Evolutionary conservation across 2,888 invertebrate species (phyloP).

Genomic region (Formica aserva): DNA sequence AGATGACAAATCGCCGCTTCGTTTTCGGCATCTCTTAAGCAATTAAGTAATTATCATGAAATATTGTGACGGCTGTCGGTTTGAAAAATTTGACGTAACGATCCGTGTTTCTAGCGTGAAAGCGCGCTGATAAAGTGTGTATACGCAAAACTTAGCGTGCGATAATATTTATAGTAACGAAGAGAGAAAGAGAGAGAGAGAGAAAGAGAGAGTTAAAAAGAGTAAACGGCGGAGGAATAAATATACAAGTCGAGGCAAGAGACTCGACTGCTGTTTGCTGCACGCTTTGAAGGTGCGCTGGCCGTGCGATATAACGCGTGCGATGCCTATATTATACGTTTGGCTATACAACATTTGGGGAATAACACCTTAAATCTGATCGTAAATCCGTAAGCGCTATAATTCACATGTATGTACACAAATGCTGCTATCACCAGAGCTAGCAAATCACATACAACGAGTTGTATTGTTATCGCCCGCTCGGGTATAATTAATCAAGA

Average conservation of each 20-base stretch:
- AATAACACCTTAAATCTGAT: not conserved
- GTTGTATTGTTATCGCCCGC: not conserved
- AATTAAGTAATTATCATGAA: slow-evolving; percentile 35
- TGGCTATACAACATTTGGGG: not conserved
- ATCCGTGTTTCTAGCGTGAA: slow-evolving; percentile 59
- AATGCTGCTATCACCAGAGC: not conserved
- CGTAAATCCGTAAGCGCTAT: slow-evolving; percentile 2
- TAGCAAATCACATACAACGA: not conserved
- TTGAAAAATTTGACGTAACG: slow-evolving; percentile 37
- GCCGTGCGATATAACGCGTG: not conserved
- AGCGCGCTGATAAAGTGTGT: slow-evolving; percentile 59
- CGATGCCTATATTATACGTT: not conserved
- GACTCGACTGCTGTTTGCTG: slow-evolving; percentile 47
- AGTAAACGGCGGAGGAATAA: slow-evolving; percentile 69
- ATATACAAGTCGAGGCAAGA: slow-evolving; percentile 64
- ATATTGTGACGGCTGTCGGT: slow-evolving; percentile 41
- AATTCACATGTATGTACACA: not conserved
- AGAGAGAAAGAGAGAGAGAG: slow-evolving; percentile 47
- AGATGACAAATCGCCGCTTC: not conserved
- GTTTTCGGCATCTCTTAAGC: not conserved
- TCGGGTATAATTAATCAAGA: not conserved
- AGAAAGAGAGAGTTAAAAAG: slow-evolving; percentile 59
- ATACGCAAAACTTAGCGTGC: slow-evolving; percentile 61
- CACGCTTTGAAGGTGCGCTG: slow-evolving; percentile 9
- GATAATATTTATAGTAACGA: slow-evolving; percentile 71